Evolutionary conservation across 2,797 vertebrate genomes (phyloP).

Genomic region (Sebastes vulpes): DNA sequence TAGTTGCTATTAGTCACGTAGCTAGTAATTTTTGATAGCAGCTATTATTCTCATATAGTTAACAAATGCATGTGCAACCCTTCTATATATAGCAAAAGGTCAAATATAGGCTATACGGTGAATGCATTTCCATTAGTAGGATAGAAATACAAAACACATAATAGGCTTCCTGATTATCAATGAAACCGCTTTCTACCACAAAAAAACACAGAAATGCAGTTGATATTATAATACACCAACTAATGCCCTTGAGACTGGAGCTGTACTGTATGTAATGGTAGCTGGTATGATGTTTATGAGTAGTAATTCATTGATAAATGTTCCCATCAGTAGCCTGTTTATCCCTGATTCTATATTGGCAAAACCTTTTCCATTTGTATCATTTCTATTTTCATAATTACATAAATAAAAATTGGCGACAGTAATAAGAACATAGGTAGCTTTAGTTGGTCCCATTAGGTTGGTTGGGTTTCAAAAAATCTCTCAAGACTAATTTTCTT

Average conservation of each 20-base stretch:
- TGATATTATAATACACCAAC: neutral
- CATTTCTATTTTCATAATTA: neutral
- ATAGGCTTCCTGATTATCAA: neutral
- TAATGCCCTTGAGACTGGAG: neutral
- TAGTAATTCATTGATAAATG: neutral
- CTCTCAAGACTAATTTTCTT: neutral
- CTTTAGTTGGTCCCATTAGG: too few relatives aligned
- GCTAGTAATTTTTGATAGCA: neutral
- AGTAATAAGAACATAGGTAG: neutral
- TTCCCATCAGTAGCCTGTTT: neutral
- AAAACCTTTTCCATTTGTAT: neutral
- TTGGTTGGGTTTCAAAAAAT: neutral
- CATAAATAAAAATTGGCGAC: neutral
- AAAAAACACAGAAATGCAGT: neutral
- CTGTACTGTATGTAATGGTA: neutral
- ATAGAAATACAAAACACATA: too few relatives aligned
- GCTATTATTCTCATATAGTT: neutral
- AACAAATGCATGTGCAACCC: neutral
- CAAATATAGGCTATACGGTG: neutral
- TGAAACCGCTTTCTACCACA: neutral
- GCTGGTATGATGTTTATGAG: neutral
- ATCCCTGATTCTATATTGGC: neutral
- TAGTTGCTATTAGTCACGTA: neutral
- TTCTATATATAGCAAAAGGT: neutral
- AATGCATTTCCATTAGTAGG: neutral